These are phyloP conservation scores for Blastomussa wellsi DNA, from an alignment of 92 coral and sea anemone genomes.

Conservation along the genomic window DNA sequence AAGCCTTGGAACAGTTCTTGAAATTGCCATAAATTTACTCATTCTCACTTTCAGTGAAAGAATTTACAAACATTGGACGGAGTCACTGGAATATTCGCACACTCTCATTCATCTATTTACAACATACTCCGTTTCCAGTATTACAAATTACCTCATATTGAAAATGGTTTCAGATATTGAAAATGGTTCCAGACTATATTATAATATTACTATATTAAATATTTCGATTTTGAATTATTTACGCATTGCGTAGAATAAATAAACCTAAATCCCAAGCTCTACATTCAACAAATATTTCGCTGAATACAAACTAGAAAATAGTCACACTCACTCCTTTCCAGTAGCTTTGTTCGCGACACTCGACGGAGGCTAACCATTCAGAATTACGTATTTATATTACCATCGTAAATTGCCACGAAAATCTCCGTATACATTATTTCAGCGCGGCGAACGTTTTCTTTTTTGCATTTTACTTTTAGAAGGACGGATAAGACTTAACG, in stretches of 20 bases:
- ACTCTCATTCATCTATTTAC: slow-evolving; percentile 18
- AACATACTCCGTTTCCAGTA: neutral
- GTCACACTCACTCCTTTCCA: neutral
- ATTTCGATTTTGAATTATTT: neutral
- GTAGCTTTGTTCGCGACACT: neutral
- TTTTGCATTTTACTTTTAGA: no score
- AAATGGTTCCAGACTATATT: neutral
- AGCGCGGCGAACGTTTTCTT: neutral
- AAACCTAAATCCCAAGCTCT: neutral
- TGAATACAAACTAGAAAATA: neutral
- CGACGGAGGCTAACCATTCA: neutral
- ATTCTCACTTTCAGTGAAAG: neutral
- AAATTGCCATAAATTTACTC: neutral
- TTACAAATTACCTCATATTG: neutral
- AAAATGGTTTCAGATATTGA: neutral
- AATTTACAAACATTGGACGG: neutral
- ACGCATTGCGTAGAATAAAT: neutral
- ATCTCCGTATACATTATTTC: neutral
- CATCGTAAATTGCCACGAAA: neutral
- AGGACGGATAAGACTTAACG: no score
- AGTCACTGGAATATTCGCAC: slow-evolving; percentile 12
- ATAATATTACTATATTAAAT: neutral
- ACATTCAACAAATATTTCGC: neutral
- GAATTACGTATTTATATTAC: neutral
- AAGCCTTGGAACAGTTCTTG: neutral